phyloP scores from a whole-genome alignment of 64 coral and sea anemone species.

The Stylophora pistillata region DNA sequence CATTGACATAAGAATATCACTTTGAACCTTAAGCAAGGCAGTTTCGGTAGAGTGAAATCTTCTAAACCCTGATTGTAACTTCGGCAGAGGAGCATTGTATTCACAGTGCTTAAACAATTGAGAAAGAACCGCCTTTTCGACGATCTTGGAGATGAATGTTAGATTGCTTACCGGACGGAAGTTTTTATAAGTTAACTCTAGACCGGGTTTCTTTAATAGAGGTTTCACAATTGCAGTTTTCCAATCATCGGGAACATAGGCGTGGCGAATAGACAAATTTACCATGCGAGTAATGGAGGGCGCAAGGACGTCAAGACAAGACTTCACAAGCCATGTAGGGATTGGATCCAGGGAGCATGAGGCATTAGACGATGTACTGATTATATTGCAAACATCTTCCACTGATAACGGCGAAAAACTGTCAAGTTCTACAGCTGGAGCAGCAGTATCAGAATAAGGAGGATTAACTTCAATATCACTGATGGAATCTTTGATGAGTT shows the following conservation, averaged over 20 bases:
- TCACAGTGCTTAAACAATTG: slow-evolving; percentile 26
- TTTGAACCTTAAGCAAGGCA: slow-evolving; percentile 26
- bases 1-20: slow-evolving; percentile 5
- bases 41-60: slow-evolving; percentile 35
- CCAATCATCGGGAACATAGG: not conserved
- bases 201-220: not conserved
- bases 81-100: slow-evolving; percentile 10
- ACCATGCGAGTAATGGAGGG: not conserved
- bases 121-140: slow-evolving; percentile 19
- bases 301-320: not conserved
- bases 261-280: not conserved
- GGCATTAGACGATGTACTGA: slow-evolving; percentile 10
- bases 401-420: not conserved
- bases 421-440: not conserved
- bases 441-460: not conserved
- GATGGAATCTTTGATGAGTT: slow-evolving; percentile 15
- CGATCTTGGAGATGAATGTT: slow-evolving; percentile 19
- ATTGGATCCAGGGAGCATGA: slow-evolving; percentile 10
- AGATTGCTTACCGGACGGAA: slow-evolving; percentile 35
- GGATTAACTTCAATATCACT: not conserved
- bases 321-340: not conserved
- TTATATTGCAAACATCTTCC: not conserved
- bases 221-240: not conserved
- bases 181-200: slow-evolving; percentile 25
- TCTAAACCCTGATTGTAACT: slow-evolving; percentile 1